These are phyloP conservation scores for Tribolium freemani DNA, from an alignment of 2,888 invertebrate genomes.

Conservation along the genomic window DNA sequence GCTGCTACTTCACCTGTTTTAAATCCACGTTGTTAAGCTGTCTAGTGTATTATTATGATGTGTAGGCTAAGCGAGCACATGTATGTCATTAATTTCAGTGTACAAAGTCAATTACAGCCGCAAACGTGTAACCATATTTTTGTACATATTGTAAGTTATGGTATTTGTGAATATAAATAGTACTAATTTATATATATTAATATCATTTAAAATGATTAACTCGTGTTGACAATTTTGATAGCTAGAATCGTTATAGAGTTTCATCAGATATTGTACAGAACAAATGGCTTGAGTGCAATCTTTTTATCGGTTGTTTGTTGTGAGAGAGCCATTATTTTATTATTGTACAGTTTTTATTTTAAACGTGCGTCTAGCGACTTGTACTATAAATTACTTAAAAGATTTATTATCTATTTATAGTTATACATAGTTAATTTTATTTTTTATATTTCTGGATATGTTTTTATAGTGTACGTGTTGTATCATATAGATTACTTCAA, in stretches of 20 bases:
- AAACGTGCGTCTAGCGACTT: slow-evolving; percentile 56
- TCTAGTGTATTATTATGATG: slow-evolving; percentile 55
- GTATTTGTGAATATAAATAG: slow-evolving; percentile 68
- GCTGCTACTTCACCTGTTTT: slow-evolving; percentile 63
- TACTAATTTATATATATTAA: slow-evolving; percentile 66
- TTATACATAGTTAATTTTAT: slow-evolving; percentile 65
- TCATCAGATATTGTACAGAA: slow-evolving; percentile 68
- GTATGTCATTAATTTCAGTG: slow-evolving; percentile 64
- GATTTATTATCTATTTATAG: slow-evolving; percentile 60
- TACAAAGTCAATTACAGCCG: slow-evolving; percentile 73
- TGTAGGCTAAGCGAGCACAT: slow-evolving; percentile 58
- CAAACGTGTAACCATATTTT: slow-evolving; percentile 71
- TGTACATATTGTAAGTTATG: slow-evolving; percentile 72
- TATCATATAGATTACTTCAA: slow-evolving; percentile 57
- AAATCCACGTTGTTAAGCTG: slow-evolving; percentile 64
- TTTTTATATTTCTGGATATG: slow-evolving; percentile 63
- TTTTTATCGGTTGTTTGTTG: slow-evolving; percentile 63
- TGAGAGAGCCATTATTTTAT: slow-evolving; percentile 65
- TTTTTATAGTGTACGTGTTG: slow-evolving; percentile 62
- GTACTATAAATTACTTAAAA: slow-evolving; percentile 65
- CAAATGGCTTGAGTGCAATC: slow-evolving; percentile 69
- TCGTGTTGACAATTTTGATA: slow-evolving; percentile 69
- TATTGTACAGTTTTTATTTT: slow-evolving; percentile 62
- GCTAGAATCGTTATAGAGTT: slow-evolving; percentile 68
- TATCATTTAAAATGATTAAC: slow-evolving; percentile 69